Evolutionary conservation across 2,113 vertebrate genomes (phyloP).

Genomic region (Martes martes): DNA sequence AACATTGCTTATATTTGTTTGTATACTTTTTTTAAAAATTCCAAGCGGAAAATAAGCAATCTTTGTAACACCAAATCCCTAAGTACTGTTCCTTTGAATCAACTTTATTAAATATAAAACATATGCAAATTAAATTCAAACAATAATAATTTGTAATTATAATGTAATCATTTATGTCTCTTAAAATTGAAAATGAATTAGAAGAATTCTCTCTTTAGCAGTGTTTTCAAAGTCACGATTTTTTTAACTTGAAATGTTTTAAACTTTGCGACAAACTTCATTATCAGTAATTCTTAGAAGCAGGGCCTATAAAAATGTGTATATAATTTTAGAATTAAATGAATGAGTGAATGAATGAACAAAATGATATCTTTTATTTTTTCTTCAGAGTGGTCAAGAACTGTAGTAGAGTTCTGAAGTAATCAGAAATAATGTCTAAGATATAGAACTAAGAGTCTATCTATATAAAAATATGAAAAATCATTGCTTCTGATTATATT

Average conservation of each 20-base stretch:
- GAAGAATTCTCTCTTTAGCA: background rate
- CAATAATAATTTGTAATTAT: conserved; percentile 32
- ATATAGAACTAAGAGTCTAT: background rate
- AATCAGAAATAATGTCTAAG: background rate
- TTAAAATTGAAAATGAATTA: conserved; percentile 25
- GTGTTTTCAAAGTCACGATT: background rate
- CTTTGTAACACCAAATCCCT: background rate
- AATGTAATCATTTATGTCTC: conserved; percentile 19
- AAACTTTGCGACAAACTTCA: background rate
- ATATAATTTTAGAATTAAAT: background rate
- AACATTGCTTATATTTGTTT: conserved; percentile 38
- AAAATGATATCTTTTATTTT: background rate
- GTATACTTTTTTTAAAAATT: conserved; percentile 11
- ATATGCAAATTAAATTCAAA: conserved; percentile 47
- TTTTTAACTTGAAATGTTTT: background rate
- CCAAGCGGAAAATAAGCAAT: conserved; percentile 10
- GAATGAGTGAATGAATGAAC: background rate
- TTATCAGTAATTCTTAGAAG: background rate
- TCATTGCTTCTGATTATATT: background rate
- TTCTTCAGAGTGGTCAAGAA: background rate
- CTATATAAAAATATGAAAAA: background rate
- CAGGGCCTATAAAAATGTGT: background rate
- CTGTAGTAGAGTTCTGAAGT: background rate
- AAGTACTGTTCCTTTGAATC: conserved; percentile 23
- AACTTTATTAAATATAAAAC: conserved; percentile 29